Evolutionary conservation across 2,797 vertebrate species (phyloP).

Genomic region (Siniperca scherzeri): DNA sequence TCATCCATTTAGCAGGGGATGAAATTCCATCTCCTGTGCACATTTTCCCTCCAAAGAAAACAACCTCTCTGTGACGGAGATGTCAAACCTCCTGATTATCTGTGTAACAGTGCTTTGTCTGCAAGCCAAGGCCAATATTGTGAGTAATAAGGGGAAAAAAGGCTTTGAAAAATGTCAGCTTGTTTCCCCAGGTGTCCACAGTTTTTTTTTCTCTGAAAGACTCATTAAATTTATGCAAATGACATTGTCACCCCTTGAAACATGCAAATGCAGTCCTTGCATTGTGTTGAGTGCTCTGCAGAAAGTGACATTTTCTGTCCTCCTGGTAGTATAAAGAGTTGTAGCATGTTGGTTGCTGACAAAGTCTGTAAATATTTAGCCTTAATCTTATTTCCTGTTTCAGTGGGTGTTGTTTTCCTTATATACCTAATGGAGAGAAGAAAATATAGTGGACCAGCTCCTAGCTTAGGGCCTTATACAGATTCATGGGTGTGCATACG

Average conservation of each 20-base stretch:
- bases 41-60: slow-evolving; percentile 64
- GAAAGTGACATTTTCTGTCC: slow-evolving; percentile 49
- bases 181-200: slow-evolving; percentile 76
- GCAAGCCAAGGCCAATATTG: slow-evolving; percentile 76
- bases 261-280: slow-evolving; percentile 75
- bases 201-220: slow-evolving; percentile 59
- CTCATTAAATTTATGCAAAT: slow-evolving; percentile 85
- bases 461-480: slow-evolving; percentile 26
- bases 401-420: slow-evolving; percentile 5
- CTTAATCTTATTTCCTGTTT: slow-evolving; percentile 25
- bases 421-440: not conserved
- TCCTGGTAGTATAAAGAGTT: slow-evolving; percentile 35
- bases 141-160: slow-evolving; percentile 64
- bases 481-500: slow-evolving; percentile 34
- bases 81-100: slow-evolving; percentile 81
- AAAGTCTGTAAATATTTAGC: slow-evolving; percentile 44
- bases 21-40: slow-evolving; percentile 76
- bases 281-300: slow-evolving; percentile 61
- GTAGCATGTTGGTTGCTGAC: slow-evolving; percentile 31
- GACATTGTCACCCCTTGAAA: slow-evolving; percentile 76
- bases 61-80: slow-evolving; percentile 68
- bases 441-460: not conserved
- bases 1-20: slow-evolving; percentile 76
- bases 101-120: slow-evolving; percentile 70
- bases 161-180: slow-evolving; percentile 80